A percentile compares a stretch with the other conserved stretches of the same genome.
Conservation (phyloP, 2,113 vertebrate genomes). For the Catharus bicknelli region DNA sequence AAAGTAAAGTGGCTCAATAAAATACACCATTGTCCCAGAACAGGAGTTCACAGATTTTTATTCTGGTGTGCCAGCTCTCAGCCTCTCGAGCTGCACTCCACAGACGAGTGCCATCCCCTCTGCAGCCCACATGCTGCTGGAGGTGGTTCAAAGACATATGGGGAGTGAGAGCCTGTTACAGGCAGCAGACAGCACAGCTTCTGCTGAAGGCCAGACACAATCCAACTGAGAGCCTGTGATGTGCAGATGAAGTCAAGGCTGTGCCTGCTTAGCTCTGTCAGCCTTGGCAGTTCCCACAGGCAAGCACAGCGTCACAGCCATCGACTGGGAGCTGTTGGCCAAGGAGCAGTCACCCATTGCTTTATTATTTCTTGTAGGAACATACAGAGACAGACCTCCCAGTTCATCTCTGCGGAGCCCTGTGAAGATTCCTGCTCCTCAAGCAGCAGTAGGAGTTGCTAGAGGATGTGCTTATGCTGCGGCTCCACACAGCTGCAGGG, state of each 20-base stretch:
- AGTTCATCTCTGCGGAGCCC: background rate
- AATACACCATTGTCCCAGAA: background rate
- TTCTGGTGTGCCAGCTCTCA: background rate
- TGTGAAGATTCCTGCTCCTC: background rate
- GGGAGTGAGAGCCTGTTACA: conserved; percentile 10
- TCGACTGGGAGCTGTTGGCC: background rate
- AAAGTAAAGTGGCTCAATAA: background rate
- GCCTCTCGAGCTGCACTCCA: background rate
- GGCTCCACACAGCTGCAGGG: background rate
- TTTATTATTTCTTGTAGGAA: background rate
- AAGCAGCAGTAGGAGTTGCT: background rate
- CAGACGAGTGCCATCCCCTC: background rate
- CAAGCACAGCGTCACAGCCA: background rate
- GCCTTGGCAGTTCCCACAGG: background rate
- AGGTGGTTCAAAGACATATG: conserved; percentile 33
- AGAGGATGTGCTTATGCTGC: background rate
- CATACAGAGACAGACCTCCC: background rate
- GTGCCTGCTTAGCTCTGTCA: background rate
- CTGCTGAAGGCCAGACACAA: background rate
- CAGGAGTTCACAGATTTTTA: background rate
- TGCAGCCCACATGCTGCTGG: conserved; percentile 38
- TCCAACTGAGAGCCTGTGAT: background rate
- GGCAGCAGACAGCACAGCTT: background rate
- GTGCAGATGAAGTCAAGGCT: background rate
- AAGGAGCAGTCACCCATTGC: background rate